phyloP scores from a whole-genome alignment of 2,113 vertebrate genomes.

The Esox niger region DNA sequence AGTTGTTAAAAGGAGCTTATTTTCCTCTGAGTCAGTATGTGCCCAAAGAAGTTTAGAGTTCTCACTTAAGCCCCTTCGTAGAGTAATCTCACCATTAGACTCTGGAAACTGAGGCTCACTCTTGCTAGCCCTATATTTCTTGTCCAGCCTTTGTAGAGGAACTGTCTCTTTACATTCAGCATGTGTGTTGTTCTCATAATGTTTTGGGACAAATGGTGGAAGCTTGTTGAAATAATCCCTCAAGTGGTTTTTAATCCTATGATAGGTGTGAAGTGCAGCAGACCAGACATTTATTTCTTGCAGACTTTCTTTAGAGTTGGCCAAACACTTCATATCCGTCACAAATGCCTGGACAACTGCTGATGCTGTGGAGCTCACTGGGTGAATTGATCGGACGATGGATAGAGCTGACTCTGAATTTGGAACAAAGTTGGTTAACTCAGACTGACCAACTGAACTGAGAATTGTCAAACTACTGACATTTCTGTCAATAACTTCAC shows the following conservation, averaged over 20 bases:
- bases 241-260: not conserved
- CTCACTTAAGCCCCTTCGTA: not conserved
- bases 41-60: not conserved
- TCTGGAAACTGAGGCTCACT: not conserved
- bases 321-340: not conserved
- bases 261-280: not conserved
- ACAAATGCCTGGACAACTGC: not conserved
- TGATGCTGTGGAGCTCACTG: not conserved
- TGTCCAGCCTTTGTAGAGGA: not conserved
- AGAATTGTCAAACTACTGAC: not conserved
- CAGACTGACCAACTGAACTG: not conserved
- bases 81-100: not conserved
- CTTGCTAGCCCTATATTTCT: not conserved
- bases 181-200: not conserved
- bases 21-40: not conserved
- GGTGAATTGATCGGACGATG: too few species aligned
- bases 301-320: not conserved
- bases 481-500: not conserved
- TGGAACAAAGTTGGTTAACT: not conserved
- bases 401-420: not conserved
- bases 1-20: not conserved
- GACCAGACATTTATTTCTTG: not conserved
- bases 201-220: not conserved
- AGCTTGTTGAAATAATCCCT: not conserved
- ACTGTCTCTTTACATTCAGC: not conserved